These are phyloP conservation scores for Sebastiscus albofasciatus DNA, from an alignment of 2,797 vertebrate genomes.

Conservation along the genomic window DNA sequence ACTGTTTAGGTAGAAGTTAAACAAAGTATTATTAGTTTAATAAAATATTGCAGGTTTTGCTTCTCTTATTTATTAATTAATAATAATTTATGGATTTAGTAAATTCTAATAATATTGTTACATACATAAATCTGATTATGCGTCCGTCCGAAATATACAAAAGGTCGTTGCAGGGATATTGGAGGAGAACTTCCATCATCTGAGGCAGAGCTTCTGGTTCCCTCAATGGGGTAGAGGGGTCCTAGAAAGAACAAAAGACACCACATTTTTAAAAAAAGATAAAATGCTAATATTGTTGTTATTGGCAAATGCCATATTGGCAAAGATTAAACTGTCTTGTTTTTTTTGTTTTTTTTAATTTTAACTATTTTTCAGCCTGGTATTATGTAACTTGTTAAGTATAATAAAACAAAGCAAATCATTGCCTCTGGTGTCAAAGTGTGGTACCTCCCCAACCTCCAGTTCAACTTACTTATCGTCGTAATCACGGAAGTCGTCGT, in stretches of 20 bases:
- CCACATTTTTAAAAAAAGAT: background rate
- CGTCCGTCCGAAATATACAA: slow-evolving; percentile 56
- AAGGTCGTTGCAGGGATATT: slow-evolving; percentile 44
- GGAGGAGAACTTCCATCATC: slow-evolving; percentile 67
- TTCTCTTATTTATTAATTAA: background rate
- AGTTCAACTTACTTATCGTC: background rate
- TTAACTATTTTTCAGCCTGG: too few species aligned
- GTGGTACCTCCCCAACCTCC: too few species aligned
- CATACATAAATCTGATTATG: slow-evolving; percentile 65
- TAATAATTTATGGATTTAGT: background rate
- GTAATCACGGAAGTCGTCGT: too few species aligned
- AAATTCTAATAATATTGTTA: background rate
- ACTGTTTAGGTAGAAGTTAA: background rate
- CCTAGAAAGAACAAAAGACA: slow-evolving; percentile 19
- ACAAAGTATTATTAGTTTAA: background rate
- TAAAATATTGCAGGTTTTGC: background rate
- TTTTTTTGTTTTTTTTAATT: too few species aligned
- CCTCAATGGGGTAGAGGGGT: slow-evolving; percentile 55
- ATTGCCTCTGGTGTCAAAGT: too few species aligned
- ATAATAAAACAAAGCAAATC: too few species aligned
- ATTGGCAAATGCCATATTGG: background rate
- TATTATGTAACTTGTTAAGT: too few species aligned
- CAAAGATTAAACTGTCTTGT: background rate
- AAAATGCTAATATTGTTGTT: background rate
- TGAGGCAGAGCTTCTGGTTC: accelerated